A percentile compares a stretch with the other conserved stretches of the same genome.
These are phyloP conservation scores for Ictalurus punctatus DNA, from an alignment of 2,113 vertebrate genomes.

Conservation along the genomic window DNA sequence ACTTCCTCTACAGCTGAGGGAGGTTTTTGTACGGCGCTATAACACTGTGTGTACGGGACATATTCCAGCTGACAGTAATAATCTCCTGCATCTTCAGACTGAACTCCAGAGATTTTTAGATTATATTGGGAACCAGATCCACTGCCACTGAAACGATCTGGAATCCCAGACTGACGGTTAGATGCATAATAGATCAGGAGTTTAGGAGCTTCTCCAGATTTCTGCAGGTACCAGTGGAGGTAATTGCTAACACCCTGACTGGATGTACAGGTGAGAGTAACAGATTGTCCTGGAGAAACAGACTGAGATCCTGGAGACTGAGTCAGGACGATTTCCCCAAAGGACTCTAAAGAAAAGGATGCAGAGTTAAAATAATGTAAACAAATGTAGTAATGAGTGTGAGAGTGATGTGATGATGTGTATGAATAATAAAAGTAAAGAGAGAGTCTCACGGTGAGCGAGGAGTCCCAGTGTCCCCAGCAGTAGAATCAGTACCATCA, in stretches of 20 bases:
- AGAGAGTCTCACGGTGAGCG: constrained; percentile 26
- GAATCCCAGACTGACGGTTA: background rate
- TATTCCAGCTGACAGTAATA: background rate
- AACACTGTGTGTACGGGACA: background rate
- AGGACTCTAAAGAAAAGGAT: constrained; percentile 18
- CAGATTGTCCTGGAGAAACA: constrained; percentile 36
- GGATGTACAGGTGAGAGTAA: constrained; percentile 34
- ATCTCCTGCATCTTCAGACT: constrained; percentile 1
- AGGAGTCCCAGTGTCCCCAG: constrained; percentile 34
- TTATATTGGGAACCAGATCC: background rate
- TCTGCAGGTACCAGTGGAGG: background rate
- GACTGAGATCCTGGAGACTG: constrained; percentile 49
- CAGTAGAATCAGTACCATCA: constrained; percentile 31
- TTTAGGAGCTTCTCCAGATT: constrained; percentile 10
- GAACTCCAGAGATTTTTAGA: constrained; percentile 9
- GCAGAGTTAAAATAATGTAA: background rate
- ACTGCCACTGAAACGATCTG: constrained; percentile 14
- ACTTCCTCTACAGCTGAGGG: constrained; percentile 8
- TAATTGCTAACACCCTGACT: background rate
- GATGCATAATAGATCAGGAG: background rate
- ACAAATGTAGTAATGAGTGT: background rate
- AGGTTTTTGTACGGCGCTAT: constrained; percentile 5
- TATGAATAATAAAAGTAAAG: background rate
- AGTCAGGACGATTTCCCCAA: constrained; percentile 53
- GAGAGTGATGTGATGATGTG: constrained; percentile 1